Evolutionary conservation across 2,113 vertebrate species (phyloP), one percentile per base, ranked within the genome.

Genomic region (Pachycephala philippinensis): DNA sequence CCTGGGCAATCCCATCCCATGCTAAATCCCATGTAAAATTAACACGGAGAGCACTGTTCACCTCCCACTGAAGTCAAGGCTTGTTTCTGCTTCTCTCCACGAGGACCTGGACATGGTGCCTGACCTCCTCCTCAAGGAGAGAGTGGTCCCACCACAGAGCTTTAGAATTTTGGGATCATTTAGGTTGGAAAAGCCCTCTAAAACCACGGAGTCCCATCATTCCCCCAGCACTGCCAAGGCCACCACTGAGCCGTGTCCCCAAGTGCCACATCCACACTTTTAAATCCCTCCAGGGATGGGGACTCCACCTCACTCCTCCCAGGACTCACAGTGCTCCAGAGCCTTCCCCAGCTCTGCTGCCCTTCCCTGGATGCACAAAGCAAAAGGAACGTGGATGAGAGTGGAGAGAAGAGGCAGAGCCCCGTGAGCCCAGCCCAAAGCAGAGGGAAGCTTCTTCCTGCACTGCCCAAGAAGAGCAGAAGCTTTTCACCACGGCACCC

Each of bases 401-500:
- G 27, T 2, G 8, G 56, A 50, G 35, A 31, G 54, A 49, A 52
- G n/a, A 70, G 27, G 22, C 18, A 54, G 15, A 76, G 26, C 31
- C 42, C 39, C 27, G 33, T 0, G 3, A 45, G 27, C 35, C 50
- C 44, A 69, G 20, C 30, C 49, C 75, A 59, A 39, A 30, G 50
- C 24, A 45, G 56, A 50, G n/a, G 19, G 35, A 66, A 86, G 9
- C 5, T 22, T 40, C 54, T 27, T 22, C 60, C 45, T 15, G 2
- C 10, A 7, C 13, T 17, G 44, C 44, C 22, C 15, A 7, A 47
- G 31, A 39, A 1, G 56, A 39, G 24, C 42, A 54, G 53, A 15
- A 76, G 3, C 1, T 72, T 12, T 33, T 57, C 21, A 6, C 57
- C 1, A 0, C 1, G 5, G 42, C 7, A 52, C 6, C 52, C 13